Percentiles rank a stretch among this genome's conserved stretches.
Evolutionary conservation across 2,888 invertebrate genomes (phyloP).

Genomic region (Chaetoderma sp.): DNA sequence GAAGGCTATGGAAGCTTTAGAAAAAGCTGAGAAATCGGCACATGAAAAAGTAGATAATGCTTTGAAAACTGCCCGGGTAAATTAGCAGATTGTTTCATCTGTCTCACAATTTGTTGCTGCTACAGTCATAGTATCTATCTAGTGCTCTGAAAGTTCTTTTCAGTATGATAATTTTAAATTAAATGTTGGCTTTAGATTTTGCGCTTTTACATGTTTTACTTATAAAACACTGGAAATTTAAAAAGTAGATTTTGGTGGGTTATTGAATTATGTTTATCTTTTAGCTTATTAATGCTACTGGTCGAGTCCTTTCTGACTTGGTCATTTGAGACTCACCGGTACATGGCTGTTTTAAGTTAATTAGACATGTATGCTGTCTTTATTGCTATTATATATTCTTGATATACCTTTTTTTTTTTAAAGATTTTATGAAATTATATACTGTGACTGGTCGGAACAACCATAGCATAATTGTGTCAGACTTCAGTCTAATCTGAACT

Average conservation of each 20-base stretch:
- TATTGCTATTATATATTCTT: no score
- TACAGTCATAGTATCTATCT: no score
- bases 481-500: no score
- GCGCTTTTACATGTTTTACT: neutral
- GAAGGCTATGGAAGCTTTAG: slow-evolving; percentile 66
- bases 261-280: no score
- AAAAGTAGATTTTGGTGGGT: neutral
- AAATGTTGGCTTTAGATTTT: neutral
- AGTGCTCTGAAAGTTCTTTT: neutral
- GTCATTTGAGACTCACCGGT: neutral
- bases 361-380: no score
- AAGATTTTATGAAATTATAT: no score
- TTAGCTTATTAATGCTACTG: no score
- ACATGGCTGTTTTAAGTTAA: neutral
- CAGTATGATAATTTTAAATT: neutral
- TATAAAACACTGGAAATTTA: neutral
- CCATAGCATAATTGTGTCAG: no score
- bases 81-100: neutral
- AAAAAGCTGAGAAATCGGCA: slow-evolving; percentile 59
- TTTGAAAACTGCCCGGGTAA: slow-evolving; percentile 59
- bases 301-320: no score
- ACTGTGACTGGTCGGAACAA: no score
- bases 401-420: no score
- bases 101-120: no score
- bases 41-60: slow-evolving; percentile 58